phyloP scores from a whole-genome alignment of 2,113 vertebrate genomes.

The Mixornis gularis region DNA sequence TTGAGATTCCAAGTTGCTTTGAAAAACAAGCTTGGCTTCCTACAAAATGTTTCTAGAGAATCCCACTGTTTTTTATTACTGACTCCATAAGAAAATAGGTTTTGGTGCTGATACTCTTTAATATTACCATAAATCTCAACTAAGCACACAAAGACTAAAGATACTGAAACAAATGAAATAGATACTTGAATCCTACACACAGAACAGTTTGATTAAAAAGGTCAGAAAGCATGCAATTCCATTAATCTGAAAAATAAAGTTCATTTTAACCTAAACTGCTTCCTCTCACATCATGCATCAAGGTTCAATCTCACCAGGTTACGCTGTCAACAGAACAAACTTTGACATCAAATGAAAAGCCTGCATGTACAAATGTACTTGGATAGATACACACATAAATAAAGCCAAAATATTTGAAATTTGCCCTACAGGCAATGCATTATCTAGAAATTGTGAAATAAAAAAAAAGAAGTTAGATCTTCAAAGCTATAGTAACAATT shows the following conservation, averaged over 20 bases:
- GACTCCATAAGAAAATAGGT: not conserved
- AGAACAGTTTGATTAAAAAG: not conserved
- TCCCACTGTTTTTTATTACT: not conserved
- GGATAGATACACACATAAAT: not conserved
- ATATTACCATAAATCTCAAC: not conserved
- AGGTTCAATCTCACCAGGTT: not conserved
- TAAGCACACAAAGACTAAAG: not conserved
- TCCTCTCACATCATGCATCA: not conserved
- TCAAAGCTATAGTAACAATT: not conserved
- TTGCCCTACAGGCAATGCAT: not conserved
- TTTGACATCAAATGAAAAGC: not conserved
- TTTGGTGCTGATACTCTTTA: not conserved
- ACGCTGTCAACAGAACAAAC: not conserved
- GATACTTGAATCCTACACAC: not conserved
- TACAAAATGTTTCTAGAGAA: not conserved
- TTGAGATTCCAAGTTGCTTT: not conserved
- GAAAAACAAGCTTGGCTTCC: not conserved
- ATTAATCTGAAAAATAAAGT: not conserved
- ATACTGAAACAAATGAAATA: not conserved
- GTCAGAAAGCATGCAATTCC: not conserved
- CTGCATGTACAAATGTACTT: rapidly evolving
- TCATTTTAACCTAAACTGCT: not conserved
- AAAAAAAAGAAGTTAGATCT: not conserved
- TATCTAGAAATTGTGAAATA: not conserved
- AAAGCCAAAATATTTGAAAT: not conserved